Conservation (phyloP, 2,113 vertebrate genomes). For the Callaeas wilsoni region DNA sequence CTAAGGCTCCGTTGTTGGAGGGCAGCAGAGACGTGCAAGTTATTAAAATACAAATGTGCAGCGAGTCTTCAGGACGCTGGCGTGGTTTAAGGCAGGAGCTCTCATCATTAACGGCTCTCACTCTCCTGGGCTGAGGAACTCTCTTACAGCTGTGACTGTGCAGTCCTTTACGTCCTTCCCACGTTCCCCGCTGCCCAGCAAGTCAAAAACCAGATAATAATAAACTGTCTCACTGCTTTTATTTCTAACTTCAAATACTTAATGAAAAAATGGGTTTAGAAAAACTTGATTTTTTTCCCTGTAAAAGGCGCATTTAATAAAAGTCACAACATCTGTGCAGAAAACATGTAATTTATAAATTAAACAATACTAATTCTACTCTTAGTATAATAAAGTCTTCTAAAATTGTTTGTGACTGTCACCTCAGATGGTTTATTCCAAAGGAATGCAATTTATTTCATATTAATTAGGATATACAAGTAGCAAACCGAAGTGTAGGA, state of each 20-base stretch:
- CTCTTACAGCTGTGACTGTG: neutral
- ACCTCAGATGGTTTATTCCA: neutral
- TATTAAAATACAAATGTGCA: neutral
- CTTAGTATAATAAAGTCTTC: neutral
- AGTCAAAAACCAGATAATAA: neutral
- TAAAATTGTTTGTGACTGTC: neutral
- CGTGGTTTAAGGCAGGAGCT: neutral
- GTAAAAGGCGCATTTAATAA: neutral
- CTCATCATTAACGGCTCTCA: accelerated
- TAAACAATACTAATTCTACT: neutral
- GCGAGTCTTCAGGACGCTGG: neutral
- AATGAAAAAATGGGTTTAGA: neutral
- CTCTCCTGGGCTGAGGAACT: neutral
- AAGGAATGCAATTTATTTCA: neutral
- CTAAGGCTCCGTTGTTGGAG: neutral
- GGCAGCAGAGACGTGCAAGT: neutral
- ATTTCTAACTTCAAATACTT: neutral
- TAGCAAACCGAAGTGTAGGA: neutral
- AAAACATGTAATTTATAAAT: neutral
- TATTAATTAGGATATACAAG: neutral
- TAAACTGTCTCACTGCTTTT: neutral
- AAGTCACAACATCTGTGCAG: neutral
- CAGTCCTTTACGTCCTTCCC: neutral
- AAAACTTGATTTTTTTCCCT: neutral
- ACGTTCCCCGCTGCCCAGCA: neutral